Conservation (phyloP, 1,140 invertebrate species). For the Lanistes nyassanus region DNA sequence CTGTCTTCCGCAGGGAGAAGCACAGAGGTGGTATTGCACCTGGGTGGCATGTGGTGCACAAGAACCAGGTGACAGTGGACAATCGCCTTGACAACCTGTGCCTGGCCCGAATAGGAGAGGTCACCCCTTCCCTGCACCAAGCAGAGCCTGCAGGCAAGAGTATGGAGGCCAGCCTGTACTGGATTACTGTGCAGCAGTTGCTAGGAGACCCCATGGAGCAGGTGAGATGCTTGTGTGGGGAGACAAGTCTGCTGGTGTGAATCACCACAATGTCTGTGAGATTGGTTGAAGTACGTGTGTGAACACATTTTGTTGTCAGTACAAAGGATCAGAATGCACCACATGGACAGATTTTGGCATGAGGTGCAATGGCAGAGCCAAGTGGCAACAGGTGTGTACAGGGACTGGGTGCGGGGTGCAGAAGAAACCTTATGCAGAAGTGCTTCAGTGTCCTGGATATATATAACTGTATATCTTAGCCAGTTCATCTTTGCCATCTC, state of each 20-base stretch:
- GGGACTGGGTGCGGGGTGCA: too few relatives aligned
- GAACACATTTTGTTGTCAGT: not conserved
- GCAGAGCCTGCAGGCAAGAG: conserved; percentile 42
- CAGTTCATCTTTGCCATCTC: too few relatives aligned
- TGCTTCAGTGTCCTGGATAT: too few relatives aligned
- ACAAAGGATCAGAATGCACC: too few relatives aligned
- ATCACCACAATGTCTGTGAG: too few relatives aligned
- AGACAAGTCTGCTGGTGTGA: too few relatives aligned
- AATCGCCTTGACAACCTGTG: conserved; percentile 69
- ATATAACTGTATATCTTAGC: too few relatives aligned
- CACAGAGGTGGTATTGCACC: conserved; percentile 69
- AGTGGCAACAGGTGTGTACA: too few relatives aligned
- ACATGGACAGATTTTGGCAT: not conserved
- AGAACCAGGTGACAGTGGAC: conserved; percentile 70
- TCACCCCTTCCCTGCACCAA: conserved; percentile 7
- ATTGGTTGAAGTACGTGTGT: not conserved
- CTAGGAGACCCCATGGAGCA: conserved; percentile 66
- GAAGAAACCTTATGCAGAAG: too few relatives aligned
- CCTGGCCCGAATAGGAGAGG: conserved; percentile 55
- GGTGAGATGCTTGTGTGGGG: conserved; percentile 35
- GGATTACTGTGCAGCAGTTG: conserved; percentile 70
- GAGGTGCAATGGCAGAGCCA: not conserved
- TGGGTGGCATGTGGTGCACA: conserved; percentile 68
- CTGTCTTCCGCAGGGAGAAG: conserved; percentile 66
- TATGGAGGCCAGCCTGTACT: conserved; percentile 69